phyloP scores from a whole-genome alignment of 2,797 vertebrate species.

The Typhlichthys subterraneus region DNA sequence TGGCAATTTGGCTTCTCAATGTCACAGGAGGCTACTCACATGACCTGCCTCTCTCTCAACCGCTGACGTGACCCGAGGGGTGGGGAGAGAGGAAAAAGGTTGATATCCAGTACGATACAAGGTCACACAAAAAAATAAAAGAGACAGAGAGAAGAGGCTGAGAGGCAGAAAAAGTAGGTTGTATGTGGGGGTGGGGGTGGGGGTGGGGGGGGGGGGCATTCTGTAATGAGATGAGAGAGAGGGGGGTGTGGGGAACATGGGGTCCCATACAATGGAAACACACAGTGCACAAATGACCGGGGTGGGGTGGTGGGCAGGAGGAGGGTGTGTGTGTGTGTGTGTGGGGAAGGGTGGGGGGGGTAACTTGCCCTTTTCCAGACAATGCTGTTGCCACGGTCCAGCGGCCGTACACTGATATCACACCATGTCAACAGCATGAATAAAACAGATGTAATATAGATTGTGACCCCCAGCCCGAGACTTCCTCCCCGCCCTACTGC shows the following conservation, averaged over 20 bases:
- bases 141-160: not conserved
- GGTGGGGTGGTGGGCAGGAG: slow-evolving; percentile 13
- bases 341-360: slow-evolving; percentile 18
- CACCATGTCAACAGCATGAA: slow-evolving; percentile 77
- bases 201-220: not conserved
- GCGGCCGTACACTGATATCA: slow-evolving; percentile 74
- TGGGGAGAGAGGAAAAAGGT: slow-evolving; percentile 15
- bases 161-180: not conserved
- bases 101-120: slow-evolving; percentile 8
- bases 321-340: not conserved
- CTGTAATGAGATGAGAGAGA: not conserved
- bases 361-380: slow-evolving; percentile 67
- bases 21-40: slow-evolving; percentile 73
- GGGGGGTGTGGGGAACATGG: slow-evolving; percentile 18
- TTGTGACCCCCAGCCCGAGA: slow-evolving; percentile 15
- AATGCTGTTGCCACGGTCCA: slow-evolving; percentile 72
- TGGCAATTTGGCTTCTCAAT: slow-evolving; percentile 75
- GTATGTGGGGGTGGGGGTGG: not conserved
- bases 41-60: slow-evolving; percentile 75
- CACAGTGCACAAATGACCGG: slow-evolving; percentile 34
- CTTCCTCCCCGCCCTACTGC: slow-evolving; percentile 14
- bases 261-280: slow-evolving; percentile 41
- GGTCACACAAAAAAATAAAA: not conserved
- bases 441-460: slow-evolving; percentile 82
- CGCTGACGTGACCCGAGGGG: slow-evolving; percentile 53